Base-by-base conservation (phyloP, 2,888 invertebrate genomes). In the Callimorpha dominula region DNA sequence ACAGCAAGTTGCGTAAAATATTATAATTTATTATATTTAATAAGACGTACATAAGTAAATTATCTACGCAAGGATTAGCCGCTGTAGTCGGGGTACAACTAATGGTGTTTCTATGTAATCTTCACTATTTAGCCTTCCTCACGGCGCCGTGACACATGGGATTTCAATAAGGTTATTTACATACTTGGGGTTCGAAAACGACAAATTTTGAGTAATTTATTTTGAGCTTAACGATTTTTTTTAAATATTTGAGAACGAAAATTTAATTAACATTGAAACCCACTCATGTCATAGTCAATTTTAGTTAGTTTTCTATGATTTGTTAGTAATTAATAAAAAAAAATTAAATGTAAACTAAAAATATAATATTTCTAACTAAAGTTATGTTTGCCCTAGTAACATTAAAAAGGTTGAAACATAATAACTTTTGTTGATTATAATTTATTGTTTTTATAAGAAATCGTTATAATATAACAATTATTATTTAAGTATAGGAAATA, bases 51-150 rank as follows among this genome's bases (percentile, higher is more conserved):
- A 75, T 70, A 72, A 71, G 74, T 77, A 82, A 85, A 89, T 89
- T 88, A 88, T 87, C 83, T 86, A 78, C 81, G 77, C 81, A 84
- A 87, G 89, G 91, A 91, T 90, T 87, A 89, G 70, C 57, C 42
- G 20, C 49, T 57, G 73, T 52, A n/a, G 57, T 74, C 52, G 42
- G 71, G 71, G 76, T 67, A 87, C 85, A 85, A 77, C 89, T 94
- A 94, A 94, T 94, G 94, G 94, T 92, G 91, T 94, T 94, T 91
- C 94, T 78, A 77, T 93, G 94, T 94, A 94, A 94, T 93, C 94
- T 89, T 80, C 83, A 90, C 89, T 91, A 91, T 93, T 93, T 91
- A 92, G 90, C 87, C 77, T 86, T 87, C 84, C 87, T 87, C 88
- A 84, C 85, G 76, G 77, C 79, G 78, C 81, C 79, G 76, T 86